Evolutionary conservation across 64 coral and sea anemone genomes (phyloP), one percentile per base, ranked within the genome.

Genomic region (Actinia equina): DNA sequence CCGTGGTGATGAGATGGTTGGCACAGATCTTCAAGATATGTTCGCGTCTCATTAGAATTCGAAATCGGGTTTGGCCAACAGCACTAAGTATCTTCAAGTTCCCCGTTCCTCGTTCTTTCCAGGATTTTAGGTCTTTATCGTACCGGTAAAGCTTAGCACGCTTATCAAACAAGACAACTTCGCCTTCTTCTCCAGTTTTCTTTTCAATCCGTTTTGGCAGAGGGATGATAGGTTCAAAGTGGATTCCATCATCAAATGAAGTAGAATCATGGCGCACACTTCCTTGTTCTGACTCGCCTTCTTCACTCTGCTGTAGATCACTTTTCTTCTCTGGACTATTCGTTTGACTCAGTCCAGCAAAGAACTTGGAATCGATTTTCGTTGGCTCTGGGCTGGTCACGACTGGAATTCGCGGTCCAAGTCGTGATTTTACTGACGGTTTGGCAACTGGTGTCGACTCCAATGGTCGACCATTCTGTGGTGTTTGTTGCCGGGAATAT

Each of bases 91-190:
- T 92, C 83, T 99, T 99, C 43, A 99, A 86, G 27, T 78, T 89
- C 46, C 97, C 97, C 56, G 88, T 64, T 56, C 97, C 97, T 30
- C 97, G 93, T 70, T 99, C 97, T 60, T 99, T 99, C 97, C 97
- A 99, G 42, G 82, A 88, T 15, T 84, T 88, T 54, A 55, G 51
- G 7, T 93, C 93, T 64, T 87, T 88, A 64, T 92, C 93, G 63
- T 86, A 99, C 76, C 97, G 97, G 88, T 89, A 99, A n/a, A 99
- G 63, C 62, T 99, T 99, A 26, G 97, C 90, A 86, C 93, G 91
- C 76, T 90, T 90, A 52, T 49, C 88, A 52, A 99, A 99, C 60
- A 99, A 44, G 0, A 93, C 83, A 46, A 82, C 88, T 80, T 99
- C 97, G 25, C 95, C 83, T 63, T 99, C 97, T 61, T 99, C 97